These are phyloP conservation scores for Taenioides sp. DNA, from an alignment of 2,797 vertebrate genomes.

Conservation along the genomic window DNA sequence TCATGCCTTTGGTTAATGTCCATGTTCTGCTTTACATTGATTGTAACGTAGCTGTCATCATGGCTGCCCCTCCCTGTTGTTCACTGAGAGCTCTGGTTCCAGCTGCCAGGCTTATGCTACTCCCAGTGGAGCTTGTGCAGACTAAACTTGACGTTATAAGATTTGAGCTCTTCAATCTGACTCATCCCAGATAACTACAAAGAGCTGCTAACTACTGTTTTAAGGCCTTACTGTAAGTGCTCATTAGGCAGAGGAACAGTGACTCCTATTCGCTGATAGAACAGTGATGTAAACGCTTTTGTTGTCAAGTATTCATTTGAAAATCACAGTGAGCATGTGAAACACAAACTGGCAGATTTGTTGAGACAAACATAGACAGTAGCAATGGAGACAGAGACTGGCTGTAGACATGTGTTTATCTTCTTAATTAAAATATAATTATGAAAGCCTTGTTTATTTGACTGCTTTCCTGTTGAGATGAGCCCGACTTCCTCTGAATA, in stretches of 20 bases:
- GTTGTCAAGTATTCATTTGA: constrained; percentile 23
- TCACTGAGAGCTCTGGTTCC: constrained; percentile 36
- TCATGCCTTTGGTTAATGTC: not conserved
- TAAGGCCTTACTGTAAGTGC: constrained; percentile 3
- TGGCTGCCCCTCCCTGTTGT: constrained; percentile 22
- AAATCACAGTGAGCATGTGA: constrained; percentile 9
- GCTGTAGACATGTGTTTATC: constrained; percentile 57
- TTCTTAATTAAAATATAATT: constrained; percentile 63
- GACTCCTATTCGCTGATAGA: constrained; percentile 8
- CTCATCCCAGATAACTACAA: constrained; percentile 36
- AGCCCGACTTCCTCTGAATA: constrained; percentile 48
- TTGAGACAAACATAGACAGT: constrained; percentile 17
- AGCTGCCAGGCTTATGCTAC: constrained; percentile 17
- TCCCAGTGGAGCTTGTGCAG: constrained; percentile 43
- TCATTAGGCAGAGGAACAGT: constrained; percentile 5
- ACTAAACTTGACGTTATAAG: constrained; percentile 37
- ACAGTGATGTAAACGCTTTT: constrained; percentile 21
- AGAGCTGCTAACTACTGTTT: constrained; percentile 8
- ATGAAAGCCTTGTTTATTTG: constrained; percentile 60
- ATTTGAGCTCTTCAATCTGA: constrained; percentile 13
- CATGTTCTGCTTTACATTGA: constrained; percentile 10
- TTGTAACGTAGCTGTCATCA: constrained; percentile 4
- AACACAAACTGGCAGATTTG: constrained; percentile 3
- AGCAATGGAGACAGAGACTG: constrained; percentile 23
- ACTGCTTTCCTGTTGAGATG: constrained; percentile 51